Percentiles rank a stretch among this genome's conserved stretches.
phyloP scores from a whole-genome alignment of 2,888 invertebrate genomes.

The Brassicogethes aeneus region DNA sequence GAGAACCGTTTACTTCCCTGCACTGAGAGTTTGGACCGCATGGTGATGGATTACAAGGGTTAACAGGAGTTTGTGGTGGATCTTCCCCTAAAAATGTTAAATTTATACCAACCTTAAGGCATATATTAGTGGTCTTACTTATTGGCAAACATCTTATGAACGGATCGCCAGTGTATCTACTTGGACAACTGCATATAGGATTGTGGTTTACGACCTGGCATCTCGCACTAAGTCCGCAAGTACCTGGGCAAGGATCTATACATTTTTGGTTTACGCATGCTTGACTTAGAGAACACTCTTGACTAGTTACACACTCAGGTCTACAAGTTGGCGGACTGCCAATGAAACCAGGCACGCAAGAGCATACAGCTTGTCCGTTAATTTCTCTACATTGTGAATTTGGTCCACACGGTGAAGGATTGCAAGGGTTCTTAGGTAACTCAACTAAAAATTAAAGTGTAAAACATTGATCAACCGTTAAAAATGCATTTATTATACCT shows the following conservation, averaged over 20 bases:
- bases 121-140: constrained; percentile 22
- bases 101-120: too few relatives aligned
- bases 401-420: constrained; percentile 64
- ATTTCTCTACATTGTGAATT: constrained; percentile 60
- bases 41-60: constrained; percentile 51
- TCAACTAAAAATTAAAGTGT: constrained; percentile 11
- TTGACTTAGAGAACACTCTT: constrained; percentile 57
- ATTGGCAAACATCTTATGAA: constrained; percentile 48
- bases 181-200: constrained; percentile 62
- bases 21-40: constrained; percentile 62
- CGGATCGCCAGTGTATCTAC: constrained; percentile 58
- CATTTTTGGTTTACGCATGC: constrained; percentile 69
- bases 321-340: constrained; percentile 66
- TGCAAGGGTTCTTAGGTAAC: constrained; percentile 56
- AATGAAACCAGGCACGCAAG: constrained; percentile 54
- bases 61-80: constrained; percentile 21
- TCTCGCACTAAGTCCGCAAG: constrained; percentile 61
- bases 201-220: constrained; percentile 68
- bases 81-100: constrained; percentile 15
- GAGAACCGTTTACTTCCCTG: constrained; percentile 48
- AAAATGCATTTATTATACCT: constrained; percentile 43
- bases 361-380: constrained; percentile 59
- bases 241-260: constrained; percentile 67
- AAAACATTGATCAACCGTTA: background rate
- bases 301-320: constrained; percentile 62